A percentile compares a stretch with the other conserved stretches of the same genome.
phyloP scores from a whole-genome alignment of 2,113 vertebrate genomes.

The Monopterus albus region DNA sequence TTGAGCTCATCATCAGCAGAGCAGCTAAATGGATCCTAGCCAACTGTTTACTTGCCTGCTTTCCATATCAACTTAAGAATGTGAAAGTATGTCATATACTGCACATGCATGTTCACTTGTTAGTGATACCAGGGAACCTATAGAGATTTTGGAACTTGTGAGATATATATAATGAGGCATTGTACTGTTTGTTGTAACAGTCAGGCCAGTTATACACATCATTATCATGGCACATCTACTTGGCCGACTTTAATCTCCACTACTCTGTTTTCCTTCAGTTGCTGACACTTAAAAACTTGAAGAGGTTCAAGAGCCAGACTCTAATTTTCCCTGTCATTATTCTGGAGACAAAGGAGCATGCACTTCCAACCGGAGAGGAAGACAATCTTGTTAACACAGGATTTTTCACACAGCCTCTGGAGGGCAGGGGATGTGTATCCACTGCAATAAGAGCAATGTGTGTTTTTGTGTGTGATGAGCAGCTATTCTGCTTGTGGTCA shows the following conservation, averaged over 20 bases:
- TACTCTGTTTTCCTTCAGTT: constrained; percentile 42
- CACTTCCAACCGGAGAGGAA: constrained; percentile 38
- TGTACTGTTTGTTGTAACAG: constrained; percentile 1
- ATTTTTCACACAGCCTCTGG: constrained; percentile 40
- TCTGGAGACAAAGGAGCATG: constrained; percentile 53
- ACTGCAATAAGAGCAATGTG: constrained; percentile 15
- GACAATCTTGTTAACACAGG: constrained; percentile 54
- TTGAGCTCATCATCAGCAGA: too few species aligned
- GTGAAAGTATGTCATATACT: too few species aligned
- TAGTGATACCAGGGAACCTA: too few species aligned
- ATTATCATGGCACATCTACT: constrained; percentile 41
- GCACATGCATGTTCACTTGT: too few species aligned
- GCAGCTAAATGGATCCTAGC: too few species aligned
- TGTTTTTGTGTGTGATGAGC: constrained; percentile 28
- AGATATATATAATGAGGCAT: background rate
- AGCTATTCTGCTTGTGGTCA: constrained; percentile 50
- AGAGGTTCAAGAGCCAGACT: constrained; percentile 58
- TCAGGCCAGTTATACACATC: background rate
- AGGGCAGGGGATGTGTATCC: constrained; percentile 20
- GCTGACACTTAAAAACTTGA: constrained; percentile 44
- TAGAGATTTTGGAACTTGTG: background rate
- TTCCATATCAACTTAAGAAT: too few species aligned
- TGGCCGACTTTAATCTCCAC: constrained; percentile 18
- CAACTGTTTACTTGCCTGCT: too few species aligned
- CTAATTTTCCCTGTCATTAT: constrained; percentile 57